Base-by-base conservation (phyloP, 2,888 invertebrate genomes). In the Alsophila aescularia region DNA sequence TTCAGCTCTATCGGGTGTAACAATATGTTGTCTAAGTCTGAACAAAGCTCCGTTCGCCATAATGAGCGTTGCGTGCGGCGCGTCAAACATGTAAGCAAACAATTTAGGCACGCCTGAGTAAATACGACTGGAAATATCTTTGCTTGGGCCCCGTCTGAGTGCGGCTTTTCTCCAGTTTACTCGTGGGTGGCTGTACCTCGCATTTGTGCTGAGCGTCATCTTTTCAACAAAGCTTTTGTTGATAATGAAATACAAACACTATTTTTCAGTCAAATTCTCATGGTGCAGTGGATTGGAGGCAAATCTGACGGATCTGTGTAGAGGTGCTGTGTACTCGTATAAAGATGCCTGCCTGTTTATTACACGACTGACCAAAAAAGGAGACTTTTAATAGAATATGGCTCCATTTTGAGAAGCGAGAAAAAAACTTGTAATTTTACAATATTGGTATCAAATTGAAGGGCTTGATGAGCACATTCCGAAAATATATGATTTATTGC, bases 31-130 rank as follows among this genome's bases (percentile, higher is more conserved):
- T 85, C 81, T 87, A 85, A 87, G 86, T 82, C 78, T 84, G 86
- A 89, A 89, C 86, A 90, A 90, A 89, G 89, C 84, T 70, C 75
- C 81, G 82, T 82, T 83, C 75, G 77, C 83, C 81, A 79, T 91
- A 91, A 91, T 91, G 90, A 91, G 87, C 84, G 84, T 86, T 90
- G 90, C 88, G 89, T 90, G 87, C 83, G 85, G 83, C 83, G 90
- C 87, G 89, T 90, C 91, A 89, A 89, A 90, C 90, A 87, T 89
- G 86, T 90, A 89, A 89, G 88, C 87, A 91, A 90, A 90, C 90
- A 90, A 87, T 88, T 90, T 90, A 87, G 87, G 85, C 77, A 87
- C 86, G 91, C 89, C 90, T 90, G 90, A 90, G 84, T 90, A 90
- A 91, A 91, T 90, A 90, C 85, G 81, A 86, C 84, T 83, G 80